Conservation (phyloP, 2,888 invertebrate species). For the Byasa hedistus region DNA sequence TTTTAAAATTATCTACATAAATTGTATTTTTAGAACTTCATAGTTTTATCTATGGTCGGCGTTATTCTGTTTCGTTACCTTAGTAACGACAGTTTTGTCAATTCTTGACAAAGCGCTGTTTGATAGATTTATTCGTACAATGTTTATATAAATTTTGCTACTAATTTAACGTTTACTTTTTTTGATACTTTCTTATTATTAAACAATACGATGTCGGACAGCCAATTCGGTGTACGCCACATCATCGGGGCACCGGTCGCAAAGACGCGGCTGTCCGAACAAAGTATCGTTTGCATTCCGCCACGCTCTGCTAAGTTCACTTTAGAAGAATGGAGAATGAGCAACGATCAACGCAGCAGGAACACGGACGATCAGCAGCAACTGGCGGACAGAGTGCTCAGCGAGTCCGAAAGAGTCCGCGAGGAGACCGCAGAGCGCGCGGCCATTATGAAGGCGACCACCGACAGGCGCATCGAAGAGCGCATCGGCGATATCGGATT, state of each 20-base stretch:
- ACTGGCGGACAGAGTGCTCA: slow-evolving; percentile 87
- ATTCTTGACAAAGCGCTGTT: slow-evolving; percentile 32
- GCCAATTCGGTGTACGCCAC: slow-evolving; percentile 59
- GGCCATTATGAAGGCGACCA: slow-evolving; percentile 86
- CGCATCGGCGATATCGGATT: slow-evolving; percentile 91
- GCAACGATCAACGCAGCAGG: slow-evolving; percentile 83
- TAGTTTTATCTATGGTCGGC: no score
- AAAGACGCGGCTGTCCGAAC: slow-evolving; percentile 64
- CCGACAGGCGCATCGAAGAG: slow-evolving; percentile 87
- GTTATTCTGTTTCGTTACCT: not conserved
- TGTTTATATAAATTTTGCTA: not conserved
- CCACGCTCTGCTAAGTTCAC: slow-evolving; percentile 81
- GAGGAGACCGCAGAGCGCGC: slow-evolving; percentile 87
- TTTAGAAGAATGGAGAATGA: slow-evolving; percentile 86
- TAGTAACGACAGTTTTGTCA: slow-evolving; percentile 45
- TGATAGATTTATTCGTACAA: not conserved
- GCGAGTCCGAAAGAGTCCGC: slow-evolving; percentile 81
- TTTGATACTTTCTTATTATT: not conserved
- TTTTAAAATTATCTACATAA: no score
- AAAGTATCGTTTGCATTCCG: slow-evolving; percentile 70
- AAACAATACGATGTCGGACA: slow-evolving; percentile 51
- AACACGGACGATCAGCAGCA: slow-evolving; percentile 90
- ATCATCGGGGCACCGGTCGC: slow-evolving; percentile 69
- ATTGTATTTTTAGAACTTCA: no score
- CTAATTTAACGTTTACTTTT: not conserved